Conservation (phyloP, 1,140 invertebrate genomes). For the Rhopalosiphum maidis region DNA sequence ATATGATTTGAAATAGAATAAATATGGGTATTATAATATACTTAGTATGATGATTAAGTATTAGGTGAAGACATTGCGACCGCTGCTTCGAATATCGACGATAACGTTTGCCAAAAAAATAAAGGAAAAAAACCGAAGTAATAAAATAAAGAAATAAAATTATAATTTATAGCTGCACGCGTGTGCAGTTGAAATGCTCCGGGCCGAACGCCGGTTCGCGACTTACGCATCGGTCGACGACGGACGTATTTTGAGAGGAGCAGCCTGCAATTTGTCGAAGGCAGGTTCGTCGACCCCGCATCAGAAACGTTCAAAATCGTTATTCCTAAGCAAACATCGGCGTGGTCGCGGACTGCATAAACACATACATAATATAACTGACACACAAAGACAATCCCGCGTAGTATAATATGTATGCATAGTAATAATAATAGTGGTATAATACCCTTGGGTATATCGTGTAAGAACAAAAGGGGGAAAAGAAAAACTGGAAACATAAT, state of each 20-base stretch:
- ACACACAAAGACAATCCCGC: not conserved
- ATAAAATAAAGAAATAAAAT: constrained; percentile 11
- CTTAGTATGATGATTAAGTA: not conserved
- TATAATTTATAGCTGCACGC: not conserved
- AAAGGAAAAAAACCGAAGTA: not conserved
- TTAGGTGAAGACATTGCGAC: not conserved
- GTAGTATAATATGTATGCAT: not conserved
- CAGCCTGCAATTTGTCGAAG: constrained; percentile 22
- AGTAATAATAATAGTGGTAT: not conserved
- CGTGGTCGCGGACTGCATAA: not conserved
- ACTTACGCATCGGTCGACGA: constrained; percentile 16
- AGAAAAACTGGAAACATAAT: not conserved
- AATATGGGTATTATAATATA: not conserved
- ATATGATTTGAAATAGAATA: not conserved
- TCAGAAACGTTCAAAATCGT: not conserved
- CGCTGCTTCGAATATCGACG: not conserved
- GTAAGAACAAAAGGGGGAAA: constrained; percentile 4
- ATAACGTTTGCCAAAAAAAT: not conserved
- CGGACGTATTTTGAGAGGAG: not conserved
- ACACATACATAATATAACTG: not conserved
- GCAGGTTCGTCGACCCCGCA: constrained; percentile 47
- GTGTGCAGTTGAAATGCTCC: not conserved
- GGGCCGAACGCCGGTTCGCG: not conserved
- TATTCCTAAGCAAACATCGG: not conserved
- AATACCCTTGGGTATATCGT: not conserved